Conservation (phyloP, 2,888 invertebrate species). For the Cyaniris semiargus region DNA sequence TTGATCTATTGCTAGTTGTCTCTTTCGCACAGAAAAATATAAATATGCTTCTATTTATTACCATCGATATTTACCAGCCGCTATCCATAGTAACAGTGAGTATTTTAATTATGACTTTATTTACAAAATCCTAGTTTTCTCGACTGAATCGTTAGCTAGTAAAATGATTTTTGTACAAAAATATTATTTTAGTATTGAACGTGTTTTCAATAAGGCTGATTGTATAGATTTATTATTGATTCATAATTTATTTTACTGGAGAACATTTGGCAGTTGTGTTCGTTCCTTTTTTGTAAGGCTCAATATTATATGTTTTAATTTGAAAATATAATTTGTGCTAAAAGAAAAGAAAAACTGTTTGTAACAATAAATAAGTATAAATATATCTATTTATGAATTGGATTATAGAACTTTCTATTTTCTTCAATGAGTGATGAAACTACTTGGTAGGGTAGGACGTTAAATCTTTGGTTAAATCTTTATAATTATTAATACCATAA, state of each 20-base stretch:
- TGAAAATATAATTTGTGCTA: neutral
- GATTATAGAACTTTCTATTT: neutral
- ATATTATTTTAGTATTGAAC: neutral
- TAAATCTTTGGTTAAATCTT: no score
- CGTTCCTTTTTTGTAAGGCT: neutral
- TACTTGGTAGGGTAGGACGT: no score
- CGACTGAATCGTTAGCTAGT: slow-evolving; percentile 1
- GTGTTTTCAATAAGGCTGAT: neutral
- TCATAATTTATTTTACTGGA: neutral
- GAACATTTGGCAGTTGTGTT: neutral
- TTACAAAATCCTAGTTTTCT: neutral
- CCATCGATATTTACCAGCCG: no score
- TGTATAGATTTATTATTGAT: neutral
- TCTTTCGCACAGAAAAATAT: no score
- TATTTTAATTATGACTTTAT: neutral
- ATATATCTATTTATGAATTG: neutral
- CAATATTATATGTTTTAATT: neutral
- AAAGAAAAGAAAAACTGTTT: neutral
- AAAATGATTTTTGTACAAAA: slow-evolving; percentile 11
- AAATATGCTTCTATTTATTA: no score
- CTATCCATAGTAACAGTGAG: no score
- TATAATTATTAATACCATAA: no score
- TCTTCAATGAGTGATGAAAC: neutral
- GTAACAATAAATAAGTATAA: no score
- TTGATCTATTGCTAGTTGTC: no score